phyloP scores from a whole-genome alignment of 2,888 invertebrate species.

The Lypha dubia region DNA sequence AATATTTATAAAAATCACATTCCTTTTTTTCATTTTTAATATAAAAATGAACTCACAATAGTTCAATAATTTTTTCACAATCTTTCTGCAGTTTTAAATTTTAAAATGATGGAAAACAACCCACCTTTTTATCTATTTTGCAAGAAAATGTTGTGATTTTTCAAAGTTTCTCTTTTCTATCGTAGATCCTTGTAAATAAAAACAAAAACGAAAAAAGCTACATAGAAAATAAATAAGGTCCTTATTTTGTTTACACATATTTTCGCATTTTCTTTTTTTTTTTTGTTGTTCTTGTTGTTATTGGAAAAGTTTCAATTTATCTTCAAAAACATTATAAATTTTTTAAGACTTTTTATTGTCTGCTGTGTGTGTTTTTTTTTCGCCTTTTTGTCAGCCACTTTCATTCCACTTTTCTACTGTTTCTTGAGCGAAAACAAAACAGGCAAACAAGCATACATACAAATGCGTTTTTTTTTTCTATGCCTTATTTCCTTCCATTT shows the following conservation, averaged over 20 bases:
- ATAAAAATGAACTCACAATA: too few species aligned
- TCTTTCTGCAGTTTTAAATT: neutral
- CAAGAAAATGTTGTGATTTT: neutral
- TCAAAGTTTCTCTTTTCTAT: neutral
- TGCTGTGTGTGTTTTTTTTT: too few species aligned
- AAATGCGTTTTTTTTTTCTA: too few species aligned
- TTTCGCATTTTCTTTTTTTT: neutral
- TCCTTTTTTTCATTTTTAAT: too few species aligned
- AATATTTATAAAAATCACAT: too few species aligned
- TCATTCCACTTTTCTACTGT: neutral
- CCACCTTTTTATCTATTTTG: neutral
- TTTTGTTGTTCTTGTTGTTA: too few species aligned
- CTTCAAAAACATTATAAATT: conserved; percentile 31
- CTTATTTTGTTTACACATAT: conserved; percentile 10
- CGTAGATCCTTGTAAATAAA: neutral
- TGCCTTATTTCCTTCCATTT: conserved; percentile 7
- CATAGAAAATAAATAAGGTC: conserved; percentile 4
- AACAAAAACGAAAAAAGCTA: neutral
- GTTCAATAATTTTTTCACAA: neutral
- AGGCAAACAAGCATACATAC: too few species aligned
- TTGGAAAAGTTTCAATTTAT: conserved; percentile 48
- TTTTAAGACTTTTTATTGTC: conserved; percentile 29
- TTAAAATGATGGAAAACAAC: too few species aligned
- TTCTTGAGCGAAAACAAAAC: neutral
- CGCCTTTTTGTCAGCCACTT: neutral